phyloP scores from a whole-genome alignment of 1,140 invertebrate genomes.

The Nymphalis io region DNA sequence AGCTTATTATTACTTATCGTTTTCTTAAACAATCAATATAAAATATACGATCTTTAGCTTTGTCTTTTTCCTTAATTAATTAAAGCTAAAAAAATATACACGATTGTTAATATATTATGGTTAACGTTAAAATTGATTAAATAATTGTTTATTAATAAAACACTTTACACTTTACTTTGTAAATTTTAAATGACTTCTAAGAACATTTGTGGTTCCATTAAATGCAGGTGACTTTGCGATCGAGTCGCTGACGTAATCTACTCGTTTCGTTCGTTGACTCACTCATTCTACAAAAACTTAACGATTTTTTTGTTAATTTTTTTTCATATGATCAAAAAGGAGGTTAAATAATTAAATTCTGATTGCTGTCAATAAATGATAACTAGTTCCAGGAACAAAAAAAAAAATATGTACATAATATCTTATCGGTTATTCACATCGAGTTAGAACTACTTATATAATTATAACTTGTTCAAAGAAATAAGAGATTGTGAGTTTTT shows the following conservation, averaged over 20 bases:
- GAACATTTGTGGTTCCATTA: background rate
- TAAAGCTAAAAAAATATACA: too few species aligned
- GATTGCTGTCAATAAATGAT: conserved; percentile 33
- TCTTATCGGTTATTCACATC: conserved; percentile 15
- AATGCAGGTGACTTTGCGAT: background rate
- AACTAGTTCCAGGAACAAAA: conserved; percentile 22
- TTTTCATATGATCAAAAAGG: conserved; percentile 16
- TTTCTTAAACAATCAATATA: too few species aligned
- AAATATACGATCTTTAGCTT: too few species aligned
- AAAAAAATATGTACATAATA: background rate
- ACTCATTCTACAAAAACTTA: background rate
- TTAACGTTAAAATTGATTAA: too few species aligned
- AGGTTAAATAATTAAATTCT: conserved; percentile 33
- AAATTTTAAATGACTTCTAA: background rate
- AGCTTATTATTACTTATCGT: too few species aligned
- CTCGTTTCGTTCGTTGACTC: conserved; percentile 6
- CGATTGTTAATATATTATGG: too few species aligned
- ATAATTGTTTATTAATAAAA: too few species aligned
- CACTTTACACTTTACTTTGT: too few species aligned
- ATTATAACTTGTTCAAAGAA: background rate
- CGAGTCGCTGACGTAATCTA: background rate
- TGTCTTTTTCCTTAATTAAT: too few species aligned
- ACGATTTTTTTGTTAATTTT: conserved; percentile 21
- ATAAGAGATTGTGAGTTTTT: background rate
- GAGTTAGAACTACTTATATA: background rate